Base-by-base conservation (phyloP, 2,113 vertebrate genomes). In the Rhadina sibilatrix region DNA sequence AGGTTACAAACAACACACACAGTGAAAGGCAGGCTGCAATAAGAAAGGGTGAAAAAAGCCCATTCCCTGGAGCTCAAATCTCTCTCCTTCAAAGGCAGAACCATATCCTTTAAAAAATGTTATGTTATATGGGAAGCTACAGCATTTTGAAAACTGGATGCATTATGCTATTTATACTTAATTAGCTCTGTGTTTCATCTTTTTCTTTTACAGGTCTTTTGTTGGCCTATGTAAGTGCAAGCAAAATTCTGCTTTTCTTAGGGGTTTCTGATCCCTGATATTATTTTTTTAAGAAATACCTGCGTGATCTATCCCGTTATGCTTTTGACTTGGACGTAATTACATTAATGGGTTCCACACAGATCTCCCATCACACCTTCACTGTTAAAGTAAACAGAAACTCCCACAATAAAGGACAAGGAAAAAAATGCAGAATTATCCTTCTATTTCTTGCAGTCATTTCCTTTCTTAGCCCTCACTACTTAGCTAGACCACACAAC, bases 1-100 rank as follows among this genome's bases (percentile, higher is more conserved):
- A 95, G 64, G 82, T 90, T 93, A 72, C 65, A 89, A 95, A 87
- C 33, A 81, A 83, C 64, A 78, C 12, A 91, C 40, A 74, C 6
- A 47, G 42, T 49, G 44, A 61, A 94, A 94, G 37, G 28, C 52
- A 83, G 46, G n/a, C 31, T 82, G 63, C 66, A 90, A 61, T 35
- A 81, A 84, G 14, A 54, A 81, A 78, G 40, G 11, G 5, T n/a
- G 12, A 56, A 61, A 92, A 89, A 91, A 84, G 8, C 21, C 38
- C 28, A 49, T 49, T 90, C 60, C 50, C 76, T 68, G 54, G 63
- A 85, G 66, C 74, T 88, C 65, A 49, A 44, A 46, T 25, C 23
- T 79, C 65, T 82, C 52, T 84, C 42, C 66, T 82, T 79, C 77
- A 92, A 92, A 93, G 44, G 33, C 27, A 86, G 82, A 93, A 25